phyloP scores from a whole-genome alignment of 1,140 invertebrate genomes.

The Anthonomus grandis region DNA sequence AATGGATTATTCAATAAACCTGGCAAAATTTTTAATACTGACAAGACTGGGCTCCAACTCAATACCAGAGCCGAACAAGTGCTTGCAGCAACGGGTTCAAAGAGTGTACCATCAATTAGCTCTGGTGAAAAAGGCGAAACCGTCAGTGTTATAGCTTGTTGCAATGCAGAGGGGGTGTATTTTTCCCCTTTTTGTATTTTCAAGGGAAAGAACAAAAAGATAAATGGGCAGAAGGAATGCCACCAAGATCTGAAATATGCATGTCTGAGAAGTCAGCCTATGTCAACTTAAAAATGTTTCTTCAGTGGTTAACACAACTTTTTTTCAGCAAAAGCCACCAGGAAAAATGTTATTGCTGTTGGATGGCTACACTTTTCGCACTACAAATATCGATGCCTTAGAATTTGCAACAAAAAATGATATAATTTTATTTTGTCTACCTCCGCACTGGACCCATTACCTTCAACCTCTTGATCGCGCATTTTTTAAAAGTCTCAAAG shows the following conservation, averaged over 20 bases:
- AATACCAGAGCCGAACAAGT: conserved; percentile 41
- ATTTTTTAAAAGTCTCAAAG: conserved; percentile 30
- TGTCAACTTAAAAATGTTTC: conserved; percentile 45
- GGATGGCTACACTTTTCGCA: conserved; percentile 42
- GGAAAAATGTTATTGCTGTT: conserved; percentile 40
- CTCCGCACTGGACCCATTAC: conserved; percentile 42
- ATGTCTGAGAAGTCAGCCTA: conserved; percentile 47
- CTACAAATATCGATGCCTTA: conserved; percentile 30
- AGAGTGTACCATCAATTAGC: conserved; percentile 39
- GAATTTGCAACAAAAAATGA: conserved; percentile 27
- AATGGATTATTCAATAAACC: conserved; percentile 36
- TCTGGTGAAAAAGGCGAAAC: conserved; percentile 45
- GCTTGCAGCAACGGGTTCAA: conserved; percentile 42
- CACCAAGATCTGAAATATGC: conserved; percentile 38
- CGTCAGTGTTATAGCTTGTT: conserved; percentile 35
- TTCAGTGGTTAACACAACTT: conserved; percentile 39
- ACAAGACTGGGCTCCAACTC: conserved; percentile 40
- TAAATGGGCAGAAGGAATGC: conserved; percentile 36
- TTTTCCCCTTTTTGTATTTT: conserved; percentile 40
- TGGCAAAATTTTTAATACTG: conserved; percentile 35
- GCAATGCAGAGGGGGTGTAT: conserved; percentile 39
- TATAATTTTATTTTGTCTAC: conserved; percentile 28
- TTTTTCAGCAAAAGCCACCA: conserved; percentile 40
- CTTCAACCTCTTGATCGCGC: conserved; percentile 34
- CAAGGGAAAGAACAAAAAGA: conserved; percentile 44